Percentiles rank a stretch among this genome's conserved stretches.
phyloP scores from a whole-genome alignment of 1,140 invertebrate genomes.

The Bombus cullumanus region DNA sequence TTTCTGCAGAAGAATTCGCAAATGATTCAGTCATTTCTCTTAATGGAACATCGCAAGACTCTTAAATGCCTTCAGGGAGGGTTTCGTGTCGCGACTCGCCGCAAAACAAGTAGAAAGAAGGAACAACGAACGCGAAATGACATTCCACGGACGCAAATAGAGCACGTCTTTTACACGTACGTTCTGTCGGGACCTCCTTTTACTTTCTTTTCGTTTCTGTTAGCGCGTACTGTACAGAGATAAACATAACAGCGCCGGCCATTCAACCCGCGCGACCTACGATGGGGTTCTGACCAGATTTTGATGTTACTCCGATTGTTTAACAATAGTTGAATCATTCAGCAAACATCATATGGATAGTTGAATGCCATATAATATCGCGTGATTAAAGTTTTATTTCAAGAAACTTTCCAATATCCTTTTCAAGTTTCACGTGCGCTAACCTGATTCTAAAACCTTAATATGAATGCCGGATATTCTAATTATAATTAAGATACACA shows the following conservation, averaged over 20 bases:
- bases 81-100: constrained; percentile 36
- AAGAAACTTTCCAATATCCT: too few species aligned
- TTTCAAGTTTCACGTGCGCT: too few species aligned
- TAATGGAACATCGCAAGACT: constrained; percentile 42
- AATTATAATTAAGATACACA: neutral
- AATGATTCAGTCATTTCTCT: constrained; percentile 46
- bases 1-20: neutral
- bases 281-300: neutral
- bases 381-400: too few species aligned
- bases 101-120: constrained; percentile 53
- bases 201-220: constrained; percentile 42
- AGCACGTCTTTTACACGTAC: constrained; percentile 55
- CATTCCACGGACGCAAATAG: constrained; percentile 66
- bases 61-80: constrained; percentile 46
- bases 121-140: constrained; percentile 51
- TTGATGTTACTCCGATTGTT: neutral
- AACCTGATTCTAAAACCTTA: too few species aligned
- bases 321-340: neutral
- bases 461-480: too few species aligned
- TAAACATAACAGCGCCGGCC: constrained; percentile 67
- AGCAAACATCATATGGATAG: too few species aligned
- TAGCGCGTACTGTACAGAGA: constrained; percentile 46
- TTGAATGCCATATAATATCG: neutral
- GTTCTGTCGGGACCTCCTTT: constrained; percentile 34
- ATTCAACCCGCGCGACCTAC: constrained; percentile 56